Evolutionary conservation across 2,888 invertebrate genomes (phyloP).

Genomic region (Malthinus seriepunctatus): DNA sequence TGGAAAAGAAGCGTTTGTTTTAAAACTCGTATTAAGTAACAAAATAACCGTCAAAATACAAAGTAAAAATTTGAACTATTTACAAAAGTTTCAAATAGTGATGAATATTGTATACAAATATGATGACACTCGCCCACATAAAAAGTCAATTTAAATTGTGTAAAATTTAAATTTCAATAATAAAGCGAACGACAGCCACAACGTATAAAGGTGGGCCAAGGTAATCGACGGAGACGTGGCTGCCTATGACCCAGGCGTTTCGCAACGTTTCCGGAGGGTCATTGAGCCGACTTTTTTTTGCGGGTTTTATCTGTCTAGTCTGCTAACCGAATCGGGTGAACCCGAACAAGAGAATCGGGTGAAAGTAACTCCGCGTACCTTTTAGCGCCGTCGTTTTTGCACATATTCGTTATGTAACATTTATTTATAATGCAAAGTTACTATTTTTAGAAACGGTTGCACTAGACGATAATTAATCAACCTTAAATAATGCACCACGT

Average conservation of each 20-base stretch:
- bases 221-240: slow-evolving; percentile 24
- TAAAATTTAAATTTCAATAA: background rate
- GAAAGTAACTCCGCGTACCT: slow-evolving; percentile 19
- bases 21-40: no score
- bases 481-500: background rate
- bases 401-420: slow-evolving; percentile 17
- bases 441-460: slow-evolving; percentile 19
- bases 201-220: slow-evolving; percentile 24
- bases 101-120: no score
- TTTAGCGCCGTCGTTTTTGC: slow-evolving; percentile 20
- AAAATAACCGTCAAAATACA: no score
- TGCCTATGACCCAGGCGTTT: slow-evolving; percentile 26
- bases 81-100: no score
- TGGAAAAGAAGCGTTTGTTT: background rate
- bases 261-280: slow-evolving; percentile 27
- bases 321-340: slow-evolving; percentile 23
- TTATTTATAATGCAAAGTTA: slow-evolving; percentile 19
- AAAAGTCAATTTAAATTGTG: no score
- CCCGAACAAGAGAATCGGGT: slow-evolving; percentile 26
- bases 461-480: slow-evolving; percentile 2
- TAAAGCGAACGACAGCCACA: slow-evolving; percentile 12
- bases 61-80: no score
- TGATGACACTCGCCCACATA: no score
- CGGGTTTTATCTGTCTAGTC: slow-evolving; percentile 29
- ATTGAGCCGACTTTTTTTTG: slow-evolving; percentile 29